Conservation (phyloP, 1,140 invertebrate genomes). For the Habropoda laboriosa region DNA sequence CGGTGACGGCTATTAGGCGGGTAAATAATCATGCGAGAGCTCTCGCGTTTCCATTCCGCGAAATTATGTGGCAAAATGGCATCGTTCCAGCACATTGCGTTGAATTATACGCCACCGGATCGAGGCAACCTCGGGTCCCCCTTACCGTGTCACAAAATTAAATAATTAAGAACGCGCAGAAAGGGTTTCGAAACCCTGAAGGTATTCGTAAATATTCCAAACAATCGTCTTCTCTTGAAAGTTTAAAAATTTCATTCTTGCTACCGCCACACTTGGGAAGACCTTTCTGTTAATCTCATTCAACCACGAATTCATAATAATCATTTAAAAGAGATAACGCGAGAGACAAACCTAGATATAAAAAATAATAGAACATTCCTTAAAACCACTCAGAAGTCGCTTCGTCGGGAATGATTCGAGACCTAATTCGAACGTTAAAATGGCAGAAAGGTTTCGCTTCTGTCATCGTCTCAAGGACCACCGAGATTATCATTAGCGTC, state of each 20-base stretch:
- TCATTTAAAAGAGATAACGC: no score
- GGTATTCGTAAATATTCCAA: no score
- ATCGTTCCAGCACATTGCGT: constrained; percentile 45
- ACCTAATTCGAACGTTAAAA: not conserved
- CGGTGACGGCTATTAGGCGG: constrained; percentile 10
- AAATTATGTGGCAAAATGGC: constrained; percentile 37
- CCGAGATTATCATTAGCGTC: constrained; percentile 45
- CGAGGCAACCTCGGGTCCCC: not conserved
- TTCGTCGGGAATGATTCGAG: not conserved
- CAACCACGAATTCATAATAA: no score
- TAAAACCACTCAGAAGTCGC: not conserved
- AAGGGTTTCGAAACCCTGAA: no score
- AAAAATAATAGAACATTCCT: not conserved
- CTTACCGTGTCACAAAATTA: constrained; percentile 23
- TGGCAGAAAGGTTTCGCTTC: constrained; percentile 6
- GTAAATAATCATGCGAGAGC: constrained; percentile 43
- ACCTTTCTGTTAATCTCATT: no score
- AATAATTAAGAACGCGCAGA: no score
- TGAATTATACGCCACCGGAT: constrained; percentile 29
- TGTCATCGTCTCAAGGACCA: constrained; percentile 1
- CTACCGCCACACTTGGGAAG: no score
- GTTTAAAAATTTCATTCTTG: no score
- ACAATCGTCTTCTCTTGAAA: no score
- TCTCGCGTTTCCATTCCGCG: constrained; percentile 5
- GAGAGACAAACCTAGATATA: not conserved